phyloP scores from a whole-genome alignment of 2,113 vertebrate genomes.

The Xyliphius kryptos region DNA sequence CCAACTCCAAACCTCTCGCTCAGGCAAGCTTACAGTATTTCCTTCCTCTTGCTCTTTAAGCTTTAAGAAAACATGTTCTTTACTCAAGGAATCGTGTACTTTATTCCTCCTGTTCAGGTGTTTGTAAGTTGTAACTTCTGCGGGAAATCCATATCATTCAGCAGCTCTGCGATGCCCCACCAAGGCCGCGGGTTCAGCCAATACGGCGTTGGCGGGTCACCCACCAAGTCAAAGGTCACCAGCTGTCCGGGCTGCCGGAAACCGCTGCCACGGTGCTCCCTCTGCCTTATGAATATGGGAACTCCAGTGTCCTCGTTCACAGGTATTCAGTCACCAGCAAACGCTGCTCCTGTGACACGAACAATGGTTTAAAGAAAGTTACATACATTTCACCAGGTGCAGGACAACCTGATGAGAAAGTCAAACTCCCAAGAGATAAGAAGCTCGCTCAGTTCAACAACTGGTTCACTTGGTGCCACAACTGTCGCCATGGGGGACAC shows the following conservation, averaged over 20 bases:
- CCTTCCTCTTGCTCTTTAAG: too few relatives aligned
- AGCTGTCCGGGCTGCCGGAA: constrained; percentile 97
- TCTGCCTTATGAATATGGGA: constrained; percentile 99
- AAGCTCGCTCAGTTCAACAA: constrained; percentile 98
- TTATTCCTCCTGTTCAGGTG: too few relatives aligned
- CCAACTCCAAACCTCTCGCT: constrained; percentile 94
- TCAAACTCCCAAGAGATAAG: constrained; percentile 94
- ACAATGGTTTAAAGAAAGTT: too few relatives aligned
- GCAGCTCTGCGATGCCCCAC: constrained; percentile 88
- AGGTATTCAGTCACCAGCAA: too few relatives aligned
- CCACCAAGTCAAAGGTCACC: constrained; percentile 96
- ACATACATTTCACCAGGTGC: constrained; percentile 75
- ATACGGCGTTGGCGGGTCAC: constrained; percentile 92
- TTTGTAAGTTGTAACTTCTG: constrained; percentile 99
- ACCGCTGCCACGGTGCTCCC: constrained; percentile 92
- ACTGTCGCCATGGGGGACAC: constrained; percentile 94
- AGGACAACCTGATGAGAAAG: constrained; percentile 91
- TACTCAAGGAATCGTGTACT: too few relatives aligned
- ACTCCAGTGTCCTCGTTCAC: constrained; percentile 92
- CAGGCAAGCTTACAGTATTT: too few relatives aligned
- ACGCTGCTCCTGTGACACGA: too few relatives aligned
- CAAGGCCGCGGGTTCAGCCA: constrained; percentile 95
- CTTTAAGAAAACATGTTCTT: too few relatives aligned
- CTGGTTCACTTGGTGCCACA: constrained; percentile 99
- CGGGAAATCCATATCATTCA: constrained; percentile 97